Percentiles rank a stretch among this genome's conserved stretches.
Evolutionary conservation across 2,113 vertebrate genomes (phyloP).

Genomic region (Cyanistes caeruleus): DNA sequence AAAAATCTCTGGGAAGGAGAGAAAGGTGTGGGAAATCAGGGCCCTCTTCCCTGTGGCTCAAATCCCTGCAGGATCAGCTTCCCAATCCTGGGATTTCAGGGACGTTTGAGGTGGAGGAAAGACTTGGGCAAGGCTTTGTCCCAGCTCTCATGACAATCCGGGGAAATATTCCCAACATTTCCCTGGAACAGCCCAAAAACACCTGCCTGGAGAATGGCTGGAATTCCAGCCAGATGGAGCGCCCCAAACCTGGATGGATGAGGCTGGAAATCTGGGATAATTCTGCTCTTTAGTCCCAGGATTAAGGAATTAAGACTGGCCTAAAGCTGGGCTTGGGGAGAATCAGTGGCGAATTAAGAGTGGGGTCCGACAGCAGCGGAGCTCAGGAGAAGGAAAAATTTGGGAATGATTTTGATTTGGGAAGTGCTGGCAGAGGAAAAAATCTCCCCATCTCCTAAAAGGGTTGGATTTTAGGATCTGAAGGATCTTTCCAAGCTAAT

Average conservation of each 20-base stretch:
- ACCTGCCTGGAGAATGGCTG: rapidly evolving
- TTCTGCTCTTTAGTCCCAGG: neutral
- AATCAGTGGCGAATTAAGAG: neutral
- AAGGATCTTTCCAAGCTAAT: neutral
- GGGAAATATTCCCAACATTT: neutral
- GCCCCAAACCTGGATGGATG: neutral
- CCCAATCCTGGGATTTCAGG: neutral
- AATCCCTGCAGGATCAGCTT: rapidly evolving
- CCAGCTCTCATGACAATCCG: neutral
- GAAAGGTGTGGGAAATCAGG: neutral
- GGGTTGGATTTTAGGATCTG: neutral
- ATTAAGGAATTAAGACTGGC: rapidly evolving
- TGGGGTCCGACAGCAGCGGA: rapidly evolving
- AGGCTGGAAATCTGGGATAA: neutral
- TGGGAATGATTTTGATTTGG: neutral
- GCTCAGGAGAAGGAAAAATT: rapidly evolving
- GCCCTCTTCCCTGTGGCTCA: rapidly evolving
- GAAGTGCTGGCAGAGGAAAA: neutral
- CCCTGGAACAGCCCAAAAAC: neutral
- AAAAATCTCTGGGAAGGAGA: neutral
- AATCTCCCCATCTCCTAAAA: rapidly evolving
- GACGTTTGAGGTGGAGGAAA: neutral
- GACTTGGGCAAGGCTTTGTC: neutral
- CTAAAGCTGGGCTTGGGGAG: neutral
- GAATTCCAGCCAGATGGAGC: rapidly evolving